These are phyloP conservation scores for Anticlea derivata DNA, from an alignment of 2,888 invertebrate species.

Conservation along the genomic window DNA sequence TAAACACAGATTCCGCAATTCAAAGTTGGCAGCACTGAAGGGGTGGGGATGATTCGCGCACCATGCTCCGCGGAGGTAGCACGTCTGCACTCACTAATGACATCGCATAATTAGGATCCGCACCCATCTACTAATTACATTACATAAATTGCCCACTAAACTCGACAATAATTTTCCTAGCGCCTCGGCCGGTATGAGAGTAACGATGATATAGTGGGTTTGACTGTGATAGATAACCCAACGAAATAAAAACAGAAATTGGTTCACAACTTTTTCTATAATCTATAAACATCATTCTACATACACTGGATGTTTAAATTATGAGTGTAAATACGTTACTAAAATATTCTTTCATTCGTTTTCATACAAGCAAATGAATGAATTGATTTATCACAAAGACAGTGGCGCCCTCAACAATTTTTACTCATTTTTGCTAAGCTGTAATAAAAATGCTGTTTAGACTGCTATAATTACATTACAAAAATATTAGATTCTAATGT, in stretches of 20 bases:
- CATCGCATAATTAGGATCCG: constrained; percentile 79
- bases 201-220: constrained; percentile 25
- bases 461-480: too few relatives aligned
- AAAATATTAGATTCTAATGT: too few relatives aligned
- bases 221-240: constrained; percentile 32
- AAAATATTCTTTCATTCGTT: too few relatives aligned
- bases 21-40: constrained; percentile 1
- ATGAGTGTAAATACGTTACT: too few relatives aligned
- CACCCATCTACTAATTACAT: constrained; percentile 81
- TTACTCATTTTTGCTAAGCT: too few relatives aligned
- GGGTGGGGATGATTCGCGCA: constrained; percentile 19
- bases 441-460: too few relatives aligned
- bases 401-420: too few relatives aligned
- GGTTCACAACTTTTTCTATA: too few relatives aligned
- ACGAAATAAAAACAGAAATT: too few relatives aligned
- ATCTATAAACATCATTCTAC: too few relatives aligned
- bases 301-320: background rate
- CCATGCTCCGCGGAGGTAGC: constrained; percentile 55
- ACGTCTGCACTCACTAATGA: constrained; percentile 71
- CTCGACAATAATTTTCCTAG: constrained; percentile 70
- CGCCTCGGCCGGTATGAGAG: constrained; percentile 44
- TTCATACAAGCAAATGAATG: too few relatives aligned
- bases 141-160: constrained; percentile 80
- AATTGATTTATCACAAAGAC: too few relatives aligned
- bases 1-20: background rate